Conservation (phyloP, 2,888 invertebrate species). For the Drosophila falleni region DNA sequence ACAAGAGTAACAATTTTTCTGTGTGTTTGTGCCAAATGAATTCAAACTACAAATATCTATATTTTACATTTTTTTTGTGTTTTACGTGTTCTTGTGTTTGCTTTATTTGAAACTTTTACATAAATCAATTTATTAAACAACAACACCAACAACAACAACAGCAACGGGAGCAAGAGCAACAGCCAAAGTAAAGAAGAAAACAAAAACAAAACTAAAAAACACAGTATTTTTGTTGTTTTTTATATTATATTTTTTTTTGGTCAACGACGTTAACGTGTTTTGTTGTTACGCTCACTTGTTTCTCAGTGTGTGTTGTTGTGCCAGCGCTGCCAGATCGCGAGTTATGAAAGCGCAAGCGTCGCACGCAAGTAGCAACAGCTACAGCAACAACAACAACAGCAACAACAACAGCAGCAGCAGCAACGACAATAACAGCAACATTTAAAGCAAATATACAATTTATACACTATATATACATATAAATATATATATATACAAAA, state of each 20-base stretch:
- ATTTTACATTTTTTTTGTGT: slow-evolving; percentile 16
- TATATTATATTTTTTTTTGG: slow-evolving; percentile 10
- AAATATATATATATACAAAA: slow-evolving; percentile 11
- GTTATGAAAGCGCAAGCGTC: slow-evolving; percentile 78
- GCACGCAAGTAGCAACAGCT: slow-evolving; percentile 55
- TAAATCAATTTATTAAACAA: slow-evolving; percentile 16
- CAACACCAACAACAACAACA: slow-evolving; percentile 12
- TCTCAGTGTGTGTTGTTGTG: slow-evolving; percentile 29
- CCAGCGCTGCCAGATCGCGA: slow-evolving; percentile 78
- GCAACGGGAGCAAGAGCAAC: not conserved
- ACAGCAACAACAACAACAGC: slow-evolving; percentile 19
- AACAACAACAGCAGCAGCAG: not conserved
- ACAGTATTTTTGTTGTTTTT: slow-evolving; percentile 24
- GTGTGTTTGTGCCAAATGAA: slow-evolving; percentile 54
- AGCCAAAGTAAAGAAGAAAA: slow-evolving; percentile 3
- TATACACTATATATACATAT: slow-evolving; percentile 1
- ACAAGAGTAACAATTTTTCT: slow-evolving; percentile 43
- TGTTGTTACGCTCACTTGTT: slow-evolving; percentile 37
- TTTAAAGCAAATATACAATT: slow-evolving; percentile 20
- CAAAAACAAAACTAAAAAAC: slow-evolving; percentile 12
- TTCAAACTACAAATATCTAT: slow-evolving; percentile 32
- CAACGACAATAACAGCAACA: slow-evolving; percentile 20
- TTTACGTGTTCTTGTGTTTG: slow-evolving; percentile 14
- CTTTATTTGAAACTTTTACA: slow-evolving; percentile 14
- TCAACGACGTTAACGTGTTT: slow-evolving; percentile 60